Evolutionary conservation across 1,140 invertebrate genomes (phyloP).

Genomic region (Nymphalis io): DNA sequence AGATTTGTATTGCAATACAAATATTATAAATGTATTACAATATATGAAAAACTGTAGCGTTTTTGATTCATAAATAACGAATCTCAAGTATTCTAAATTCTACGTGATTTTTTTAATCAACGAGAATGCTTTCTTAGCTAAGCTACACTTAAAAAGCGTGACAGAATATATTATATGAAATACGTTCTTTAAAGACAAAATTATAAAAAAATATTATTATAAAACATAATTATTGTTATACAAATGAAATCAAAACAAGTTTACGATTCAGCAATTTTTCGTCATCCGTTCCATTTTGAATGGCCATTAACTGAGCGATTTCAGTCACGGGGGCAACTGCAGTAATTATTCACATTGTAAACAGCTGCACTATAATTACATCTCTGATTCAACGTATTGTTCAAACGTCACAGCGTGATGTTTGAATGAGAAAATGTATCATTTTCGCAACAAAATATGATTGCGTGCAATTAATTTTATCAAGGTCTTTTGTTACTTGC

Average conservation of each 20-base stretch:
- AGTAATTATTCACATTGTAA: constrained; percentile 76
- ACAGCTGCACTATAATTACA: constrained; percentile 72
- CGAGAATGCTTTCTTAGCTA: no score
- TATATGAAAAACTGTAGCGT: no score
- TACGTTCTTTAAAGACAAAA: background rate
- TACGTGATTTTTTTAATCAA: no score
- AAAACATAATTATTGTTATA: background rate
- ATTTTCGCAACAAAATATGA: constrained; percentile 56
- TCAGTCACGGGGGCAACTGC: constrained; percentile 62
- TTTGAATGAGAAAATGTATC: constrained; percentile 51
- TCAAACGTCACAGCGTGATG: constrained; percentile 62
- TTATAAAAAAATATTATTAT: no score
- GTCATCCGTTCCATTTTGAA: constrained; percentile 59
- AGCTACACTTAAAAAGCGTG: no score
- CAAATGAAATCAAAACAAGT: constrained; percentile 13
- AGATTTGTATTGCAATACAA: background rate
- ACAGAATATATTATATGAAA: no score
- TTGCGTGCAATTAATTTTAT: constrained; percentile 49
- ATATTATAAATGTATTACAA: background rate
- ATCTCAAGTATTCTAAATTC: no score
- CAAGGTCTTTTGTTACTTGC: constrained; percentile 31
- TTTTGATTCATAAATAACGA: no score
- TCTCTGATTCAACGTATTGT: constrained; percentile 73
- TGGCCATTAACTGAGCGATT: constrained; percentile 64
- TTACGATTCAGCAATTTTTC: constrained; percentile 48